phyloP scores from a whole-genome alignment of 1,140 invertebrate species.

The Pogonomyrmex barbatus region DNA sequence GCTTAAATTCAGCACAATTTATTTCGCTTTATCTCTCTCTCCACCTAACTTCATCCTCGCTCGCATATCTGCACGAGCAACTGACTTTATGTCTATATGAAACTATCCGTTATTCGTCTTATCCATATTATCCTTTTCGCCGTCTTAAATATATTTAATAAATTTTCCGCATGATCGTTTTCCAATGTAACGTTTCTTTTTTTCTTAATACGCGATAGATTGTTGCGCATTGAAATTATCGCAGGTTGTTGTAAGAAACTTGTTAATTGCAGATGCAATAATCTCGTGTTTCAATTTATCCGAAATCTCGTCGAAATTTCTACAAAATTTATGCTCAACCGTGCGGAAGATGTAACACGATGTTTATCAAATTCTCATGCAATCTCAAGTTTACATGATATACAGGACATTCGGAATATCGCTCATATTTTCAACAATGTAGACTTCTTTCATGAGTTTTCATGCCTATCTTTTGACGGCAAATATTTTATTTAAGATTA shows the following conservation, averaged over 20 bases:
- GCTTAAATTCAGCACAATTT: constrained; percentile 77
- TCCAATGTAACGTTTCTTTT: not conserved
- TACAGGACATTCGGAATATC: not conserved
- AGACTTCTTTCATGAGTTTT: not conserved
- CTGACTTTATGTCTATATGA: constrained; percentile 39
- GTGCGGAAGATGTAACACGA: not conserved
- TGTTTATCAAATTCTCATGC: constrained; percentile 23
- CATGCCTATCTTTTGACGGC: not conserved
- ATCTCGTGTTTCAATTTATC: constrained; percentile 32
- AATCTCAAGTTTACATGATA: constrained; percentile 33
- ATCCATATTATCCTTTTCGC: not conserved
- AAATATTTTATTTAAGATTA: not conserved
- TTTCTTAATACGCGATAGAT: constrained; percentile 7
- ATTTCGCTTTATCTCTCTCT: constrained; percentile 60
- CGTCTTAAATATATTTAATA: not conserved
- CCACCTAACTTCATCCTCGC: not conserved
- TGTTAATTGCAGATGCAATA: constrained; percentile 23
- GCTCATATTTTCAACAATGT: not conserved
- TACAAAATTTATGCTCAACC: constrained; percentile 36
- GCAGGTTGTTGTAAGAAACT: constrained; percentile 10
- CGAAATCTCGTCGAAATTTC: constrained; percentile 33
- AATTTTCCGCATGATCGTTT: not conserved
- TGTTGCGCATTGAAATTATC: not conserved
- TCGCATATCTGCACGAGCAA: constrained; percentile 18
- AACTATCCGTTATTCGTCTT: not conserved